These are phyloP conservation scores for Sebastiscus tertius DNA, from an alignment of 2,797 vertebrate species.

Conservation along the genomic window DNA sequence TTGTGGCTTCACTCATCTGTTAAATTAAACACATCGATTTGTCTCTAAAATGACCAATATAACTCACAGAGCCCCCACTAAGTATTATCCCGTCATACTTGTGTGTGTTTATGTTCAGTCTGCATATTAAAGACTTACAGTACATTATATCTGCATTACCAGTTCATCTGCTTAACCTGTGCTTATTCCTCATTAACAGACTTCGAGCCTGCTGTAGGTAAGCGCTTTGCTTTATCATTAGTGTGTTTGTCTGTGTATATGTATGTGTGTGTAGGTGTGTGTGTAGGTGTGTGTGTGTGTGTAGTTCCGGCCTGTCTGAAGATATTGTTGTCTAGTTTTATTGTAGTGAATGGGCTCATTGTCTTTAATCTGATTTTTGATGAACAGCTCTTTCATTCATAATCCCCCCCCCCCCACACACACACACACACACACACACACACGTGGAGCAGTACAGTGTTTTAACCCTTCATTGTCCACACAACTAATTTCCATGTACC, in stretches of 20 bases:
- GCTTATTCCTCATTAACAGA: constrained; percentile 62
- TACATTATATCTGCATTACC: constrained; percentile 14
- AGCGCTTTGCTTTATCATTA: constrained; percentile 34
- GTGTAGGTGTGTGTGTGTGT: background rate
- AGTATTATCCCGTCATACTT: background rate
- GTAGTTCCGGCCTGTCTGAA: constrained; percentile 1
- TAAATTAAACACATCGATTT: constrained; percentile 26
- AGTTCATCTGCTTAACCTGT: constrained; percentile 42
- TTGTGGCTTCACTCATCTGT: constrained; percentile 24
- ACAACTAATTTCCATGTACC: constrained; percentile 57
- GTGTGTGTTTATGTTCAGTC: constrained; percentile 1
- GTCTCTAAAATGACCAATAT: constrained; percentile 16
- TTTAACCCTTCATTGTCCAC: constrained; percentile 54
- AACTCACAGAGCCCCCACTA: background rate
- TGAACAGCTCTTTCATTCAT: constrained; percentile 28
- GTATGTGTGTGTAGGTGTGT: background rate
- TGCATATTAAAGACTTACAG: background rate
- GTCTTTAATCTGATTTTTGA: constrained; percentile 50
- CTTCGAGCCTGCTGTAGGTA: constrained; percentile 44
- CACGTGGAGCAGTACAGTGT: background rate
- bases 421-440: background rate
- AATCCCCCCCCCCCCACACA: background rate
- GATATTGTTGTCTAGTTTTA: constrained; percentile 5
- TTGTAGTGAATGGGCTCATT: constrained; percentile 15
- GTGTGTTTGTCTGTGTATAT: constrained; percentile 1